These are phyloP conservation scores for Agonopterix alstromeriana DNA, from an alignment of 2,888 invertebrate genomes.

Conservation along the genomic window DNA sequence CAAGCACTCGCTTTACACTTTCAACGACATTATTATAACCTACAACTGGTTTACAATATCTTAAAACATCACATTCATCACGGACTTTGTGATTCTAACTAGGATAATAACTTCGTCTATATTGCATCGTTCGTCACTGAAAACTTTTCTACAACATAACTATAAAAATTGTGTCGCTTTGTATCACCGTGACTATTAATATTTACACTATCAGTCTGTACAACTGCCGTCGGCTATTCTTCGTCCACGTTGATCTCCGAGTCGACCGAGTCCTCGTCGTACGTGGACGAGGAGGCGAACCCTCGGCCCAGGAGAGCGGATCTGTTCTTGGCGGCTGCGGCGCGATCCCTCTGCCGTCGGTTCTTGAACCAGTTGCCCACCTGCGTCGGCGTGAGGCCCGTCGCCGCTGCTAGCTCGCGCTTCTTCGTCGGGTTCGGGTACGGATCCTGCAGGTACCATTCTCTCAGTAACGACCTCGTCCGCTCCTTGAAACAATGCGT, in stretches of 20 bases:
- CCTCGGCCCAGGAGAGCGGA: constrained; percentile 78
- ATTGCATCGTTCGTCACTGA: constrained; percentile 50
- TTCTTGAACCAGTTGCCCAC: constrained; percentile 99
- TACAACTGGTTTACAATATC: constrained; percentile 51
- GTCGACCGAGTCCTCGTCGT: constrained; percentile 71
- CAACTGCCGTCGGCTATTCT: constrained; percentile 41
- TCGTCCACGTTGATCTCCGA: constrained; percentile 74
- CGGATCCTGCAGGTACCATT: constrained; percentile 99
- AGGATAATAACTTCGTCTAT: constrained; percentile 48
- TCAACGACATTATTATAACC: constrained; percentile 44
- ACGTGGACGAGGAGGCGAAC: constrained; percentile 70
- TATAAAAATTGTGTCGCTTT: constrained; percentile 11
- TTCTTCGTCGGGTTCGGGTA: constrained; percentile 99
- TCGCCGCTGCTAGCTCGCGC: constrained; percentile 95
- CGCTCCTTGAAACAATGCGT: constrained; percentile 99
- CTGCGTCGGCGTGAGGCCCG: constrained; percentile 97
- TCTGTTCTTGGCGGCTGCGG: constrained; percentile 98
- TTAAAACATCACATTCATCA: constrained; percentile 56
- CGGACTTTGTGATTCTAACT: constrained; percentile 45
- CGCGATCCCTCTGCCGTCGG: constrained; percentile 96
- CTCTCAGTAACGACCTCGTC: constrained; percentile 94
- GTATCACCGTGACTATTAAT: constrained; percentile 20
- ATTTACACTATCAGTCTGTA: constrained; percentile 35
- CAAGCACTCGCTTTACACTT: constrained; percentile 59
- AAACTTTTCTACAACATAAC: constrained; percentile 24